These are phyloP conservation scores for Amblyopsis rosae DNA, from an alignment of 2,113 vertebrate species.

Conservation along the genomic window DNA sequence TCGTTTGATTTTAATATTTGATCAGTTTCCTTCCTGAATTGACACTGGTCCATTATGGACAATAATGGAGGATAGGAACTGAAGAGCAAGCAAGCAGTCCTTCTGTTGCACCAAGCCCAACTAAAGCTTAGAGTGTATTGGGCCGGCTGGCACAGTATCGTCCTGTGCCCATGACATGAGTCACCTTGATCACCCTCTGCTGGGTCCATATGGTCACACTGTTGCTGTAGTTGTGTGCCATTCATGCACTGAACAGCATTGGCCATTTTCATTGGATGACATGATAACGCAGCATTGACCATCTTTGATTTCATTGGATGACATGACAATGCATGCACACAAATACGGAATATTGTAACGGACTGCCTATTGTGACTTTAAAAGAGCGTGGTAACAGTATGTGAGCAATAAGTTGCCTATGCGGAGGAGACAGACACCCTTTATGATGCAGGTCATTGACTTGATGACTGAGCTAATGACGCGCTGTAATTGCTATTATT, in stretches of 20 bases:
- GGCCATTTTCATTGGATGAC: background rate
- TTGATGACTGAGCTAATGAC: background rate
- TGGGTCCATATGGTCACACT: constrained; percentile 64
- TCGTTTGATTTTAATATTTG: too few species aligned
- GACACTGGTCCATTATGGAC: background rate
- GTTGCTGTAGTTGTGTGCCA: constrained; percentile 40
- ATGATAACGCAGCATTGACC: background rate
- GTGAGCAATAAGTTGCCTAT: background rate
- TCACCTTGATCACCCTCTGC: constrained; percentile 68
- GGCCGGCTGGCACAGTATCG: constrained; percentile 50
- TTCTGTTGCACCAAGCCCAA: constrained; percentile 23
- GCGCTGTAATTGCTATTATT: background rate
- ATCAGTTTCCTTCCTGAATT: too few species aligned
- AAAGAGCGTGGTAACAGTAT: constrained; percentile 16
- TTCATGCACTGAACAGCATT: constrained; percentile 11
- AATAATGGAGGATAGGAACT: background rate
- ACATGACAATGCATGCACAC: constrained; percentile 13
- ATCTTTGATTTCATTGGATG: background rate
- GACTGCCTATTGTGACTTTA: constrained; percentile 7
- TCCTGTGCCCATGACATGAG: constrained; percentile 67
- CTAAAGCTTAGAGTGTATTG: constrained; percentile 33
- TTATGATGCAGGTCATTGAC: background rate
- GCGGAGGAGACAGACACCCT: background rate
- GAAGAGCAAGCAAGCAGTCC: constrained; percentile 6
- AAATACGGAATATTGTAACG: background rate